A percentile compares a stretch with the other conserved stretches of the same genome.
Evolutionary conservation across 2,888 invertebrate genomes (phyloP).

Genomic region (Eueremaeus valkanovi): DNA sequence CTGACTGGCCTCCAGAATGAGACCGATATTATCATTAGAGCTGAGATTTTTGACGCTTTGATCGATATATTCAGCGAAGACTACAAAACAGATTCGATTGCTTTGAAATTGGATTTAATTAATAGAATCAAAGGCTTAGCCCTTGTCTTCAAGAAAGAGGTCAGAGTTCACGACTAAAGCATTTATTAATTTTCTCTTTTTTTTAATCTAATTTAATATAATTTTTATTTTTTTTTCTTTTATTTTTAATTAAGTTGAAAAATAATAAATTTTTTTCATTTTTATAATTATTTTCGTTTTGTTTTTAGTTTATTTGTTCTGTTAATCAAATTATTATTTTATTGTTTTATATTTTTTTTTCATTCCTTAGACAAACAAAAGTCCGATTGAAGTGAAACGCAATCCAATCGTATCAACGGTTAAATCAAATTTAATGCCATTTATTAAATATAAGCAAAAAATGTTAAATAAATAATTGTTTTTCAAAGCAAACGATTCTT

Average conservation of each 20-base stretch:
- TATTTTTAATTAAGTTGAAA: not conserved
- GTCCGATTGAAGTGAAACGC: not conserved
- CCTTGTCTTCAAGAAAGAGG: constrained; percentile 1
- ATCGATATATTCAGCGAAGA: constrained; percentile 37
- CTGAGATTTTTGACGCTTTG: constrained; percentile 36
- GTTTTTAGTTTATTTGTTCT: too few species aligned
- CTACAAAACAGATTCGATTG: not conserved
- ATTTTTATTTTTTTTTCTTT: not conserved
- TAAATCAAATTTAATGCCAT: not conserved
- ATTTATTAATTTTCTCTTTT: not conserved
- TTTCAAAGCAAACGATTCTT: not conserved
- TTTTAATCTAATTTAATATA: not conserved
- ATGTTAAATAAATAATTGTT: not conserved
- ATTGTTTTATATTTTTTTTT: not conserved
- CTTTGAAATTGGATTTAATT: not conserved
- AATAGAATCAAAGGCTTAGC: not conserved
- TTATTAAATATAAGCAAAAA: constrained; percentile 10
- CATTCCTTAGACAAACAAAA: not conserved
- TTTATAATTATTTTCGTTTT: too few species aligned
- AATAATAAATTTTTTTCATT: too few species aligned
- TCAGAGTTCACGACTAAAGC: too few species aligned
- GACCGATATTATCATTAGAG: constrained; percentile 28
- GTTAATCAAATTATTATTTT: too few species aligned
- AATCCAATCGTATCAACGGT: not conserved
- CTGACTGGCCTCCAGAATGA: not conserved